These are phyloP conservation scores for Oreochromis aureus DNA, from an alignment of 2,113 vertebrate genomes.

Conservation along the genomic window DNA sequence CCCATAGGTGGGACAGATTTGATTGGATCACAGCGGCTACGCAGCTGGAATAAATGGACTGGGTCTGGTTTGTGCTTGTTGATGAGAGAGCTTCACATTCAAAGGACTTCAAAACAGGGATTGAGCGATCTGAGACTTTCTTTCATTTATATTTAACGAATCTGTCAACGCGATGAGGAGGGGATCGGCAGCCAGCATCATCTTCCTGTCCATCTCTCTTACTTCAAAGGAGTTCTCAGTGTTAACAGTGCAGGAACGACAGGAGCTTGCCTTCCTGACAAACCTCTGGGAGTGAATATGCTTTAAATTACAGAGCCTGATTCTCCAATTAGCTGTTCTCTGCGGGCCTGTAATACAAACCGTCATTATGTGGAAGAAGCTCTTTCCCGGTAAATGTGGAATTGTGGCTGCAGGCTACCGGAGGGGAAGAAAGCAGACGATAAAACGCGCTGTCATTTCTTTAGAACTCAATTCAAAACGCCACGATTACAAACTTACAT, in stretches of 20 bases:
- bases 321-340: conserved; percentile 39
- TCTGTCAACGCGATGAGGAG: not conserved
- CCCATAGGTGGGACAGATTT: not conserved
- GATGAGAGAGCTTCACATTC: not conserved
- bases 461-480: not conserved
- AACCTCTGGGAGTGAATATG: conserved; percentile 2
- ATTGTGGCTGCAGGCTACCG: not conserved
- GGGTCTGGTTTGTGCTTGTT: not conserved
- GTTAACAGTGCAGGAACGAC: not conserved
- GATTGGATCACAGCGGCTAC: not conserved
- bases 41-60: not conserved
- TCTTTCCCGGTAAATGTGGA: not conserved
- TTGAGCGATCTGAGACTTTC: not conserved
- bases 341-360: not conserved
- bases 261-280: not conserved
- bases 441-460: not conserved
- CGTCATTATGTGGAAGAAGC: not conserved
- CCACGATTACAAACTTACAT: not conserved
- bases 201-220: not conserved
- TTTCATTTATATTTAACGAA: not conserved
- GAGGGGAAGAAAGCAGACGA: not conserved
- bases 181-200: not conserved
- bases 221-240: not conserved
- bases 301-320: conserved; percentile 19
- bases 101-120: not conserved